phyloP scores from a whole-genome alignment of 2,888 invertebrate genomes.

The Anaspis maculata region DNA sequence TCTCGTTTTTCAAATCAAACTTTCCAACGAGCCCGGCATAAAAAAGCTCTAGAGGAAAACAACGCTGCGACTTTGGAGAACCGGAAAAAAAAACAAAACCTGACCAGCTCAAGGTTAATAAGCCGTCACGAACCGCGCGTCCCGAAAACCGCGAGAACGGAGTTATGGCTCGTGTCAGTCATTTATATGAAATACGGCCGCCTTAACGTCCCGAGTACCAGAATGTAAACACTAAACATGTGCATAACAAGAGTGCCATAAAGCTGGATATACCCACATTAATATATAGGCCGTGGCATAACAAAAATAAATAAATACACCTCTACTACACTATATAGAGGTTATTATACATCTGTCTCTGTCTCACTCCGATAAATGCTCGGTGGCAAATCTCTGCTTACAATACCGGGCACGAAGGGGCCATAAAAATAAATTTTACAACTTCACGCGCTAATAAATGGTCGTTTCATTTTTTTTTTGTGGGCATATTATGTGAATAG shows the following conservation, averaged over 20 bases:
- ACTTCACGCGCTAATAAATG: conserved; percentile 14
- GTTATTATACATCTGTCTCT: too few relatives aligned
- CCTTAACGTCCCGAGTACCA: conserved; percentile 5
- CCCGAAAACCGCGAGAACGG: too few relatives aligned
- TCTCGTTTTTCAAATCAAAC: too few relatives aligned
- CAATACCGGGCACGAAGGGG: conserved; percentile 20
- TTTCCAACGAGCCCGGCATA: too few relatives aligned
- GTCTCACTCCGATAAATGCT: too few relatives aligned
- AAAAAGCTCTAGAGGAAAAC: too few relatives aligned
- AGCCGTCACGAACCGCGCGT: too few relatives aligned
- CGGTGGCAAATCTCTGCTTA: conserved; percentile 19
- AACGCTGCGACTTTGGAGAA: too few relatives aligned
- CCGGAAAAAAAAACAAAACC: too few relatives aligned
- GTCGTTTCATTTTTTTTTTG: conserved; percentile 9
- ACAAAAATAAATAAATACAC: conserved; percentile 6
- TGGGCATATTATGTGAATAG: too few relatives aligned
- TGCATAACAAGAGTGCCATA: conserved; percentile 8
- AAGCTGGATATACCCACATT: conserved; percentile 9
- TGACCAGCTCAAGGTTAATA: too few relatives aligned
- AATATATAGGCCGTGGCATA: conserved; percentile 8
- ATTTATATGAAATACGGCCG: conserved; percentile 4
- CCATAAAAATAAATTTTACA: conserved; percentile 23
- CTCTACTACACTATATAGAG: not conserved
- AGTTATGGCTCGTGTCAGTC: conserved; percentile 6
- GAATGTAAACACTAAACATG: conserved; percentile 7